Evolutionary conservation across 2,888 invertebrate species (phyloP).

Genomic region (Octonoba sinensis): DNA sequence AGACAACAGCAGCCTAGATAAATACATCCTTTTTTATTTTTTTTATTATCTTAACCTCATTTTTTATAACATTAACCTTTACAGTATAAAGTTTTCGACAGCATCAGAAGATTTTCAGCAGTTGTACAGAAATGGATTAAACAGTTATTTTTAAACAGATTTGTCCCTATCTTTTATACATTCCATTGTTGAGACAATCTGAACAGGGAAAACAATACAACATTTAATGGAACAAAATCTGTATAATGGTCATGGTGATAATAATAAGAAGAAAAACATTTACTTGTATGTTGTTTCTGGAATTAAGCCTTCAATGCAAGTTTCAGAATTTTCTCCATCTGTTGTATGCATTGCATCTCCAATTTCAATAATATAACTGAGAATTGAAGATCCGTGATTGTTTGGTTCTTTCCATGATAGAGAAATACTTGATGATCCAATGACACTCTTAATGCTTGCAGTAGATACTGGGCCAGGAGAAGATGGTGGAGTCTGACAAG

Average conservation of each 20-base stretch:
- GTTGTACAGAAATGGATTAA: no score
- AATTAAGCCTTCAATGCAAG: conserved; percentile 78
- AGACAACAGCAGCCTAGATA: no score
- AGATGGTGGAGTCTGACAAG: conserved; percentile 83
- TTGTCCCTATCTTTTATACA: no score
- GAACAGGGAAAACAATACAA: no score
- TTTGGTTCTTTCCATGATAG: conserved; percentile 83
- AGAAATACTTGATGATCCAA: conserved; percentile 78
- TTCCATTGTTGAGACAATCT: no score
- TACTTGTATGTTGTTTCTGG: conserved; percentile 84
- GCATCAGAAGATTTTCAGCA: conserved; percentile 77
- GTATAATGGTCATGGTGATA: no score
- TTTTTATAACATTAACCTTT: no score
- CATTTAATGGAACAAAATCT: no score
- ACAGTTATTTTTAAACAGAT: no score
- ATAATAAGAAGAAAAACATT: conserved; percentile 31
- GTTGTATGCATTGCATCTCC: conserved; percentile 70
- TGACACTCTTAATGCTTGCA: conserved; percentile 71
- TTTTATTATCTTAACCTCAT: no score
- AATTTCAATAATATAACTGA: conserved; percentile 77
- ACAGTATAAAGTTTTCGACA: no score
- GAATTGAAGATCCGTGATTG: conserved; percentile 82
- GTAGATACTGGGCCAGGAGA: conserved; percentile 79
- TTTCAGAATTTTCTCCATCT: conserved; percentile 76
- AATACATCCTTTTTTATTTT: no score